Base-by-base conservation (phyloP, 2,797 vertebrate species). In the Alca torda region DNA sequence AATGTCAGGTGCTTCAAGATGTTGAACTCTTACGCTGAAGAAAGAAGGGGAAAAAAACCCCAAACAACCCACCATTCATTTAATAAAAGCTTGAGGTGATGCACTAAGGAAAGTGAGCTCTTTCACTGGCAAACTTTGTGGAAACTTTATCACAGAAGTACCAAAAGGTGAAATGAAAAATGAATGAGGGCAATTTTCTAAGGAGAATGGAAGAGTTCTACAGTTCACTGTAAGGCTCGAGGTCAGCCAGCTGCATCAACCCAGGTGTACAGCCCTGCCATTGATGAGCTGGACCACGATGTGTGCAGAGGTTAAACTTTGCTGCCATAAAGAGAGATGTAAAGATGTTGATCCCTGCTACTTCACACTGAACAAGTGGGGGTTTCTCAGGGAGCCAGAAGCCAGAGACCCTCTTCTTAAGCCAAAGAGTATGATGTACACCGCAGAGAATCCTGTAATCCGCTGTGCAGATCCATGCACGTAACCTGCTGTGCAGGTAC, bases 151-250 rank as follows among this genome's bases (percentile, higher is more conserved):
- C 78, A 81, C 89, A 95, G 80, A 95, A 94, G 81, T 93, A 95
- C 90, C 88, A 83, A 90, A 93, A 89, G 93, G 91, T 87, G 89
- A 87, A 91, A 98, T 98, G 95, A 98, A 98, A 98, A 97, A 98
- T 98, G 94, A 87, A 98, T 93, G 89, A 97, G 83, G 92, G 65
- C 85, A 84, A 53, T 85, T 96, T 97, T 93, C 93, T 16, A 78
- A 91, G 88, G 89, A 95, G 86, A 91, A 77, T 7, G 12, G 72
- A 64, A 70, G 72, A 65, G 64, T 60, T 83, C 50, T 65, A 39
- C 37, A 67, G 78, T 56, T 90, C 68, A 45, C 51, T 39, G 37
- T 41, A 16, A 51, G 26, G 69, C 70, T 88, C 23, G 13, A 53
- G 90, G 84, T 95, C 94, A 93, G 90, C 31, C 63, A 51, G 78